Percentiles rank a stretch among this genome's conserved stretches.
Evolutionary conservation across 2,888 invertebrate genomes (phyloP).

Genomic region (Nemurella pictetii): DNA sequence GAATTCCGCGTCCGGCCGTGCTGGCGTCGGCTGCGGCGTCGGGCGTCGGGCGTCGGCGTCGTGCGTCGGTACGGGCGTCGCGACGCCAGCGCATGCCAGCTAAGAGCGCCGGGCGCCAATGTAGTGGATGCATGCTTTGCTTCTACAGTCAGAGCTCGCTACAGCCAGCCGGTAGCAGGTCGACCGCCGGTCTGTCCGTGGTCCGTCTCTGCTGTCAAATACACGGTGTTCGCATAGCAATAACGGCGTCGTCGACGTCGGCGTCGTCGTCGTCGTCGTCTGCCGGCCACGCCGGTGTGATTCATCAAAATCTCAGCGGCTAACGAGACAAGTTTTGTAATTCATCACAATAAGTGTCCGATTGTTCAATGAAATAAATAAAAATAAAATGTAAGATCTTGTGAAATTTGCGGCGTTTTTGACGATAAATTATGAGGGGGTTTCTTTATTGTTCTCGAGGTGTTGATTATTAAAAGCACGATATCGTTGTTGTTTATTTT

Average conservation of each 20-base stretch:
- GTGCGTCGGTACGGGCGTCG: too few species aligned
- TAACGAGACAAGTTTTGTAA: neutral
- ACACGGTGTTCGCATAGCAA: neutral
- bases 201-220: neutral
- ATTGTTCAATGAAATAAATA: neutral
- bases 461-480: neutral
- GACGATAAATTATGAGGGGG: neutral
- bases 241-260: neutral
- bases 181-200: neutral
- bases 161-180: neutral
- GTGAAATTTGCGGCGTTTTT: neutral
- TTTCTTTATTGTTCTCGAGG: neutral
- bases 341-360: neutral
- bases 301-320: neutral
- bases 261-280: neutral
- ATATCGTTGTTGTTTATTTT: too few species aligned
- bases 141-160: neutral
- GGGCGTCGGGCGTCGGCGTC: too few species aligned
- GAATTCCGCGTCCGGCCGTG: too few species aligned
- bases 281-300: neutral
- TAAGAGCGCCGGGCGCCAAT: neutral
- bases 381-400: neutral
- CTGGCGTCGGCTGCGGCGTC: too few species aligned
- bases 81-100: neutral
- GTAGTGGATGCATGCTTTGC: neutral